Evolutionary conservation across 1,140 invertebrate genomes (phyloP).

Genomic region (Drosophila ironensis): DNA sequence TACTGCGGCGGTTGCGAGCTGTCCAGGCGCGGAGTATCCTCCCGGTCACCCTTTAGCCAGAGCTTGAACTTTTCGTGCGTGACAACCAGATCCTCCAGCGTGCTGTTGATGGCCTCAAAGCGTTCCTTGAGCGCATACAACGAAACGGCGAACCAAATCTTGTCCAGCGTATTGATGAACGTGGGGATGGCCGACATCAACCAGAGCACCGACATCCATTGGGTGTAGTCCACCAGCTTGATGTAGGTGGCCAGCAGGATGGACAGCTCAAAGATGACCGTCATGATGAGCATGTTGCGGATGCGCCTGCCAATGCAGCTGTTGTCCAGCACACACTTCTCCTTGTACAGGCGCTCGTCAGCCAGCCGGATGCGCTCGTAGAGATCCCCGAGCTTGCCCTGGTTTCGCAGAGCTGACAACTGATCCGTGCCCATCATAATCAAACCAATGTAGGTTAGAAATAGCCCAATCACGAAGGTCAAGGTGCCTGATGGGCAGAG

Average conservation of each 20-base stretch:
- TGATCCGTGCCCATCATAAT: constrained; percentile 81
- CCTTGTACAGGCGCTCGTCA: constrained; percentile 65
- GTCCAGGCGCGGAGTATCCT: constrained; percentile 5
- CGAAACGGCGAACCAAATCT: constrained; percentile 78
- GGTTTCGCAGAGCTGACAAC: constrained; percentile 64
- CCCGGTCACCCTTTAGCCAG: constrained; percentile 41
- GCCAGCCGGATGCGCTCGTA: constrained; percentile 72
- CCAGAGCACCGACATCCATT: constrained; percentile 71
- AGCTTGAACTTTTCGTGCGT: constrained; percentile 63
- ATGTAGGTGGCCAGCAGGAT: constrained; percentile 63
- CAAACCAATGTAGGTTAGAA: constrained; percentile 76
- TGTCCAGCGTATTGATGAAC: constrained; percentile 73
- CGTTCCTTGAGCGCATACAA: constrained; percentile 71
- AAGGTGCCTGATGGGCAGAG: constrained; percentile 63
- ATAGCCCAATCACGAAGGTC: constrained; percentile 80
- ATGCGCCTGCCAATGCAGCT: constrained; percentile 52
- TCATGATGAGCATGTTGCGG: constrained; percentile 60
- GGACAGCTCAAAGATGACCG: constrained; percentile 66
- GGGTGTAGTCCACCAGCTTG: constrained; percentile 56
- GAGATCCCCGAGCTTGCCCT: constrained; percentile 57
- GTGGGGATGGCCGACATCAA: constrained; percentile 67
- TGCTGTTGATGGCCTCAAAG: constrained; percentile 69
- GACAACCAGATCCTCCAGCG: constrained; percentile 60
- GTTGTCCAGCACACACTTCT: constrained; percentile 66
- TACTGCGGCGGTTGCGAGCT: constrained; percentile 58